Base-by-base conservation (phyloP, 2,113 vertebrate genomes). In the Oceanodroma tethys region DNA sequence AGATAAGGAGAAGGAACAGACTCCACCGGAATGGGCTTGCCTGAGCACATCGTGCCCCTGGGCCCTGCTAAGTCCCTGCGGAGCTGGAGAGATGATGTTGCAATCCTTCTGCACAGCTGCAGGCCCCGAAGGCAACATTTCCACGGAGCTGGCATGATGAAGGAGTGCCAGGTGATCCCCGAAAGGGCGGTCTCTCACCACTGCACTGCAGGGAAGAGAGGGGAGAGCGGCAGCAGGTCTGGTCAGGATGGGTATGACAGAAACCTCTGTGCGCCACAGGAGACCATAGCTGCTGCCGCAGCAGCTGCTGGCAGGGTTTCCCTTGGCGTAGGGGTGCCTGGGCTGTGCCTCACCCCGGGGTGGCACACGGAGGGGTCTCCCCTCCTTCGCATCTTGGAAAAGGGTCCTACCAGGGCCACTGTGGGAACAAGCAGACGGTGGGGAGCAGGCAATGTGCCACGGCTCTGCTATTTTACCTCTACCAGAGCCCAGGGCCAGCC, bases 111-210 rank as follows among this genome's bases (percentile, higher is more conserved):
- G 38, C 9, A 4, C 10, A 58, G n/a, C 81, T 52, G n/a, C 52
- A 68, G 21, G 16, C 22, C n/a, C 29, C 2, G 5, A 19, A 60
- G 59, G 30, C 43, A 63, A 4, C 13, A 7, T 9, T 27, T 56
- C 29, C 36, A 40, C 1, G 0, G 58, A 67, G 45, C 13, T 42
- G 83, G 22, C 11, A 10, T 0, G 3, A 50, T 16, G 50, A 16
- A 71, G 43, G 38, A 40, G 32, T 16, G 26, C 26, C 63, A 23
- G 23, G 7, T 23, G 34, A 48, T 16, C 55, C 75, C 29, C 10
- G 1, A 11, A 70, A 74, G 12, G 43, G 27, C 0, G 0, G 4
- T 14, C 25, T 38, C 40, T 42, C 55, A 13, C 14, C 60, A n/a
- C 18, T 11, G 55, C 30, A 3, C 32, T 22, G 56, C 11, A 17